Evolutionary conservation across 2,113 vertebrate species (phyloP), one percentile per base, ranked within the genome.

Genomic region (Chroicocephalus ridibundus): DNA sequence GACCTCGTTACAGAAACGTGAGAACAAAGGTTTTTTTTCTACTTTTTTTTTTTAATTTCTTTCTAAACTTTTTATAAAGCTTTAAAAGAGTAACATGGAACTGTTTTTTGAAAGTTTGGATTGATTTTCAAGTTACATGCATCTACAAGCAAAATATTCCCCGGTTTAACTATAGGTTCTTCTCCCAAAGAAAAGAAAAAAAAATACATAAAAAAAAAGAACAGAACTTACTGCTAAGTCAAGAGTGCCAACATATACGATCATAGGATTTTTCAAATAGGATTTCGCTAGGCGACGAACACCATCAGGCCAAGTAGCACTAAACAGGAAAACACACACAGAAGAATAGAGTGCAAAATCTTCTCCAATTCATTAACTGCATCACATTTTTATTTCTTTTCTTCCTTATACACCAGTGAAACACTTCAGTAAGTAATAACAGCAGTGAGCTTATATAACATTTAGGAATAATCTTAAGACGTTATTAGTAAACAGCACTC

Each of bases 181-280:
- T 61, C 38, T 86, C 55, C 14, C 40, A 71, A 70, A 81, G 5
- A 22, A 69, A 27, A 36, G 6, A 1, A 7, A 15, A 51, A 49
- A 13, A 55, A 19, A 4, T 44, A 10, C 1, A 16, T 31, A 15
- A 6, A 4, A 13, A 13, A 27, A 15, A 64, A 34, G 8, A 49
- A 55, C 34, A 64, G 14, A 76, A 98, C 99, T 98, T 97, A 99
- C 99, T 36, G 99, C 96, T 94, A 99, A 97, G 96, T 99, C 99
- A 92, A 99, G 97, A 21, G 99, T 99, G n/a, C 99, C 99, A 68
- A 99, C 99, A 68, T 99, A 99, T 2, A 99, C 99, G 97, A 99
- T 99, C 99, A 99, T 99, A 55, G 99, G 99, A 64, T 99, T 98
- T 96, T 99, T 99, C 82, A 99, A 98, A 89, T 99, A 99, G 21